Evolutionary conservation across 2,888 invertebrate species (phyloP).

Genomic region (Calliphora vomitoria): DNA sequence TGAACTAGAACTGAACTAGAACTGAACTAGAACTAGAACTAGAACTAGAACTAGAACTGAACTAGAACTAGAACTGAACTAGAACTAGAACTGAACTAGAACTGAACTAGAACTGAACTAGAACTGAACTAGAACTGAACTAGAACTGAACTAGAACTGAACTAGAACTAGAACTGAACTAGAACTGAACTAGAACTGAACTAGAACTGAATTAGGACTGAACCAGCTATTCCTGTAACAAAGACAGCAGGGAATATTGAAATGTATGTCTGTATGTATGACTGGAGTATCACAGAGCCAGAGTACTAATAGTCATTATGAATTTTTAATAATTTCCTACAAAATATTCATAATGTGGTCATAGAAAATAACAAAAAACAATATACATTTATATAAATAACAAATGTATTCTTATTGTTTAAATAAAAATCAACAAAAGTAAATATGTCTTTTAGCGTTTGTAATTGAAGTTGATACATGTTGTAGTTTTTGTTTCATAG

Average conservation of each 20-base stretch:
- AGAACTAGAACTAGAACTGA: too few species aligned
- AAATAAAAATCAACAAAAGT: neutral
- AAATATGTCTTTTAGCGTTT: constrained; percentile 15
- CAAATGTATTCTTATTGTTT: neutral
- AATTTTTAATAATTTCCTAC: constrained; percentile 57
- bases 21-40: too few species aligned
- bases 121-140: too few species aligned
- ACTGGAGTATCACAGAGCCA: neutral
- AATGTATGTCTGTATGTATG: neutral
- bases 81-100: too few species aligned
- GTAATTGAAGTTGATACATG: neutral
- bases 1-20: too few species aligned
- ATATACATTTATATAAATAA: constrained; percentile 4
- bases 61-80: too few species aligned
- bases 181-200: too few species aligned
- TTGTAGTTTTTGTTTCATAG: neutral
- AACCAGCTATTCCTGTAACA: too few species aligned
- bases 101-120: too few species aligned
- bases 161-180: too few species aligned
- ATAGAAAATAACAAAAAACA: constrained; percentile 26
- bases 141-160: too few species aligned
- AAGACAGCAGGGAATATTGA: neutral
- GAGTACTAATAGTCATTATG: constrained; percentile 41
- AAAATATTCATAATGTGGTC: constrained; percentile 52
- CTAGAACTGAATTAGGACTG: too few species aligned